These are phyloP conservation scores for Aricia agestis DNA, from an alignment of 1,140 invertebrate genomes.

Conservation along the genomic window DNA sequence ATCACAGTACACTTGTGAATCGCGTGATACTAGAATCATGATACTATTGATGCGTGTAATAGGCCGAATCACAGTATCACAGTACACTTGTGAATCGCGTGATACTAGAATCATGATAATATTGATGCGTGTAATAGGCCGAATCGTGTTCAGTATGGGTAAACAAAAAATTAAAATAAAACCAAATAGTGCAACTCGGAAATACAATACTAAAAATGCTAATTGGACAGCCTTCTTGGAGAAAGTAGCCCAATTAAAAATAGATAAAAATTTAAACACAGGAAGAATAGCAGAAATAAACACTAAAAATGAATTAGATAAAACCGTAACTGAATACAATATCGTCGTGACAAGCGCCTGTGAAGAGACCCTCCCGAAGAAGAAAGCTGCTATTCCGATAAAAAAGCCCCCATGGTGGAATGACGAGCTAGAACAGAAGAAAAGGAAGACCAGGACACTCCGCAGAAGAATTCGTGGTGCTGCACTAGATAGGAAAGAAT, in stretches of 20 bases:
- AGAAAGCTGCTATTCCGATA: background rate
- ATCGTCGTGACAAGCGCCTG: constrained; percentile 16
- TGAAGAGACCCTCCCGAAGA: constrained; percentile 17
- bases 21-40: too few species aligned
- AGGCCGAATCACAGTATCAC: too few species aligned
- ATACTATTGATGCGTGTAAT: too few species aligned
- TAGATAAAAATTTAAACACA: constrained; percentile 1
- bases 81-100: too few species aligned
- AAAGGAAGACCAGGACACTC: background rate
- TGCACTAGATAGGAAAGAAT: background rate
- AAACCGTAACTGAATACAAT: constrained; percentile 8
- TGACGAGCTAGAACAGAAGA: background rate
- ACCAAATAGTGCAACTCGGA: constrained; percentile 19
- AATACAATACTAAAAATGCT: constrained; percentile 24
- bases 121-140: too few species aligned
- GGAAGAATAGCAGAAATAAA: constrained; percentile 14
- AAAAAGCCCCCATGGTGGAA: constrained; percentile 12
- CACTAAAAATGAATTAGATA: constrained; percentile 13
- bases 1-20: too few species aligned
- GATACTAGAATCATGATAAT: too few species aligned
- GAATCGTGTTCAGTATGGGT: constrained; percentile 18
- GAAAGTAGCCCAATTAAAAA: constrained; percentile 18
- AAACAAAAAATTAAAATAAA: constrained; percentile 1
- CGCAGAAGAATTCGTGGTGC: constrained; percentile 8
- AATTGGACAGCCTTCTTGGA: constrained; percentile 20